A percentile compares a stretch with the other conserved stretches of the same genome.
These are phyloP conservation scores for Platanista minor DNA, from an alignment of 2,113 vertebrate genomes.

Conservation along the genomic window DNA sequence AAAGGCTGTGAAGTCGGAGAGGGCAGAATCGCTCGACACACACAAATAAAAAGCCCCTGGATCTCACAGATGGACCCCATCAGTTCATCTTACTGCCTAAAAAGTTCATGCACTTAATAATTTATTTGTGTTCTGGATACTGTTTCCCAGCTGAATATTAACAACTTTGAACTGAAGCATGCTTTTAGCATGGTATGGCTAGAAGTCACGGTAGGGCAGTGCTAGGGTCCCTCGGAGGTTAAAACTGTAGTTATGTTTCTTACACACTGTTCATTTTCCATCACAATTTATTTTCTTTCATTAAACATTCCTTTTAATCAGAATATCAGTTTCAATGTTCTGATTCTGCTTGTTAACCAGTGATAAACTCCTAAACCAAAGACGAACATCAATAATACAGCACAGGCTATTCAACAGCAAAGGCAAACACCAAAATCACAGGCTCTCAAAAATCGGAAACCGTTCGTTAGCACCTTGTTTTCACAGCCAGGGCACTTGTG, in stretches of 20 bases:
- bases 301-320: constrained; percentile 92
- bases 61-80: constrained; percentile 97
- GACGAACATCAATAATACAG: constrained; percentile 65
- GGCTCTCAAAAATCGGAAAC: constrained; percentile 59
- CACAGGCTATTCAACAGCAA: background rate
- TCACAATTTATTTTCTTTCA: constrained; percentile 86
- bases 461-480: constrained; percentile 51
- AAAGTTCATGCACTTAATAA: constrained; percentile 99
- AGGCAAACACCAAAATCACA: constrained; percentile 59
- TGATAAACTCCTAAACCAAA: constrained; percentile 76
- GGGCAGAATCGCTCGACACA: constrained; percentile 90
- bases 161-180: constrained; percentile 98
- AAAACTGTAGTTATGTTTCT: constrained; percentile 80
- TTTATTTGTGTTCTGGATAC: constrained; percentile 99
- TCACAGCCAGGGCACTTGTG: constrained; percentile 39
- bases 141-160: constrained; percentile 99
- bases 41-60: constrained; percentile 89
- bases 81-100: constrained; percentile 99
- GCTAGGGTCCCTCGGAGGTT: constrained; percentile 84
- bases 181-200: constrained; percentile 90
- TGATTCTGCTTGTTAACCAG: constrained; percentile 75
- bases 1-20: constrained; percentile 93
- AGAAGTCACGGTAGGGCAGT: constrained; percentile 88
- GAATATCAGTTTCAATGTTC: constrained; percentile 82
- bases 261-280: constrained; percentile 81